Base-by-base conservation (phyloP, 2,797 vertebrate genomes). In the Takifugu rubripes region DNA sequence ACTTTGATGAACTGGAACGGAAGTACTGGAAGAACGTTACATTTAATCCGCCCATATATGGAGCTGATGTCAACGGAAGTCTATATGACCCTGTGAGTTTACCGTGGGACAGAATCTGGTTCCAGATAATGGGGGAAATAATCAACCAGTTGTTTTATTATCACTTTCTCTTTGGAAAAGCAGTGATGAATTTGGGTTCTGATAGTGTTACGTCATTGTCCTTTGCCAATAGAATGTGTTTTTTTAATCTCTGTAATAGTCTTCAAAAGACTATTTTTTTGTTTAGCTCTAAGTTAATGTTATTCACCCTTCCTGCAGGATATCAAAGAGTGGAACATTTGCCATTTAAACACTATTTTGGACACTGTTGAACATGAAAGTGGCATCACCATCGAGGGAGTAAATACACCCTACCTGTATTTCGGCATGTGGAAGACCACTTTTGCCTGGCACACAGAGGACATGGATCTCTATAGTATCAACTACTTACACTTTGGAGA, bases 341-440 rank as follows among this genome's bases (percentile, higher is more conserved):
- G 93, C 59, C 92, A 84, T 15, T 79, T 99, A 74, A 93, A 91
- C 78, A 97, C 95, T 2, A 94, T 99, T 72, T 85, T 99, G 82
- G 96, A 99, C 79, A 90, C 96, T 0, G 97, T 99, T 66, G 97
- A 99, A 73, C 87, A 89, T 42, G 96, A 98, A 48, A 95, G 93
- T 3, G 97, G 97, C 50, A 97, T 99, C 81, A 98, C 95, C 36
- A 99, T 99, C 2, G 96, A 99, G 78, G 97, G 97, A 5, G 97
- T 99, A 42, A 99, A 96, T 74, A 99, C 97, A 12, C 97, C 97
- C 0, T 99, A 99, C 84, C 84, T 99, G 0, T 99, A 99, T 82
- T 99, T 98, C 21, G 97, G 97, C 44, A 99, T 99, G 97, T 99
- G 97, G 97, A 99, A 99, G 88, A 99, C 96, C 7, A 98, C 97